Percentiles rank a stretch among this genome's conserved stretches.
Conservation (phyloP, 2,113 vertebrate genomes). For the Bujurquina vittata region DNA sequence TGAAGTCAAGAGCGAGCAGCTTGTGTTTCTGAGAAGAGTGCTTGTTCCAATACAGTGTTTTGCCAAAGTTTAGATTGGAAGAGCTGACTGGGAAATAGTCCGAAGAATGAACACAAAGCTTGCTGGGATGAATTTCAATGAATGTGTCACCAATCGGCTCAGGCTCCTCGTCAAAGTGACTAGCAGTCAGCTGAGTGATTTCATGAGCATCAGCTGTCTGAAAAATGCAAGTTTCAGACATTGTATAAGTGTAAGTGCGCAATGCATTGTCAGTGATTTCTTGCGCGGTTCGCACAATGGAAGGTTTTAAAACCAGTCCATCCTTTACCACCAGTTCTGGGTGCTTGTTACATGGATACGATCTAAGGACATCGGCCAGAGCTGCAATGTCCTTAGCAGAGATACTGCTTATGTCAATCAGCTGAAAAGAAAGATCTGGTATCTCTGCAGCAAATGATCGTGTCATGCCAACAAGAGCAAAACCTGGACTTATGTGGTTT, state of each 20-base stretch:
- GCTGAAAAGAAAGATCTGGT: constrained; percentile 82
- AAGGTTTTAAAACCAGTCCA: constrained; percentile 70
- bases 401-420: constrained; percentile 80
- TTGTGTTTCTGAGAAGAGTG: constrained; percentile 78
- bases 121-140: constrained; percentile 79
- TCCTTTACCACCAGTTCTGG: constrained; percentile 84
- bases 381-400: constrained; percentile 77
- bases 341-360: constrained; percentile 72
- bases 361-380: constrained; percentile 77
- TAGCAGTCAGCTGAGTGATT: constrained; percentile 76
- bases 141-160: constrained; percentile 52
- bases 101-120: constrained; percentile 86
- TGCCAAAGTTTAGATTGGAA: constrained; percentile 81
- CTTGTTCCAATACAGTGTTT: constrained; percentile 85
- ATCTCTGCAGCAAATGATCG: constrained; percentile 82
- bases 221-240: constrained; percentile 70
- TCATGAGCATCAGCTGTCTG: constrained; percentile 80
- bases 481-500: constrained; percentile 82
- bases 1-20: constrained; percentile 85
- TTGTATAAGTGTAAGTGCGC: not conserved
- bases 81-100: constrained; percentile 87
- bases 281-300: constrained; percentile 74
- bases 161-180: constrained; percentile 22
- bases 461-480: constrained; percentile 84
- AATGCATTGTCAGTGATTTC: constrained; percentile 34